Evolutionary conservation across 2,888 invertebrate species (phyloP).

Genomic region (Cheilosia vernalis): DNA sequence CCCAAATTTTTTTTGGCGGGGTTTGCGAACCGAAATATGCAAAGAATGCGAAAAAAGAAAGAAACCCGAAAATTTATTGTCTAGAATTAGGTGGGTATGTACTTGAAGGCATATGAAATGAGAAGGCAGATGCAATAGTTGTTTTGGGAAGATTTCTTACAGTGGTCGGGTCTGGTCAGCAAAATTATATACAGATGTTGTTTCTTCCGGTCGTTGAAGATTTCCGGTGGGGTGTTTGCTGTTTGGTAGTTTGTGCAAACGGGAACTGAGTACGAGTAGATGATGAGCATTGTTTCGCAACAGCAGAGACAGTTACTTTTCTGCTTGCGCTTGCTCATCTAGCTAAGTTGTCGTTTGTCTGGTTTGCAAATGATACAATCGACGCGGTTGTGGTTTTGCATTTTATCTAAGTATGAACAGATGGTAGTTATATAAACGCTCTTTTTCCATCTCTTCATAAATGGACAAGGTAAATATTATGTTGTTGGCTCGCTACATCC

Average conservation of each 20-base stretch:
- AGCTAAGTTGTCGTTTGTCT: too few relatives aligned
- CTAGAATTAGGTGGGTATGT: background rate
- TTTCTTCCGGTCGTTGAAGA: slow-evolving; percentile 18
- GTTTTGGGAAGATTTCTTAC: background rate
- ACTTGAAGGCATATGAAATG: background rate
- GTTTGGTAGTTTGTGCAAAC: background rate
- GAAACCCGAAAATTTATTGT: background rate
- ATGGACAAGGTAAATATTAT: too few relatives aligned
- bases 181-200: background rate
- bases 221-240: slow-evolving; percentile 4
- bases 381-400: too few relatives aligned
- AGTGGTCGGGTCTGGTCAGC: background rate
- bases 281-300: background rate
- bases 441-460: too few relatives aligned
- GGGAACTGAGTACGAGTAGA: background rate
- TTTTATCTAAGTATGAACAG: too few relatives aligned
- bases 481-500: too few relatives aligned
- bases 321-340: too few relatives aligned
- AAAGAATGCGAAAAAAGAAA: slow-evolving; percentile 5
- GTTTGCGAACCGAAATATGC: slow-evolving; percentile 38
- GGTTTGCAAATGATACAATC: too few relatives aligned
- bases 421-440: too few relatives aligned
- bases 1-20: slow-evolving; percentile 36
- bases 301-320: too few relatives aligned
- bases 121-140: slow-evolving; percentile 8